Evolutionary conservation across 2,888 invertebrate species (phyloP), one percentile per base, ranked within the genome.

Genomic region (Erpobdella octoculata): DNA sequence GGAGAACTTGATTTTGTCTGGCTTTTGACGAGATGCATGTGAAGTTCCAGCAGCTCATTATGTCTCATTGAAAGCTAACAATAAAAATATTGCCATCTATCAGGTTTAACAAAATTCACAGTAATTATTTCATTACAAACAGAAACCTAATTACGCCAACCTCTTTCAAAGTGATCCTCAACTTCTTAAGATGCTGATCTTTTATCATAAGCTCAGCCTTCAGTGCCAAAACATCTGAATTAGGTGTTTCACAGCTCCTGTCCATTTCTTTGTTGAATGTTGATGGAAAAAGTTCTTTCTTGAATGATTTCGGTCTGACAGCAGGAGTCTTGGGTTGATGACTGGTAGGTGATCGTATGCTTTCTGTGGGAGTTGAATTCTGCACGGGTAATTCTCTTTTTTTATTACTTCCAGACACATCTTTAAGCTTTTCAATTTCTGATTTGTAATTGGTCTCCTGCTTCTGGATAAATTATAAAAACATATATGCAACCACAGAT

Each of bases 161-260:
- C 67, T 71, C 71, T 58, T 33, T 58, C 35, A 71, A 41, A 8
- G 66, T 58, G 25, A 31, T 58, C 25, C 71, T 48, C 25, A 66
- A 36, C 38, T 66, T 71, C 71, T 38, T 71, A 31, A 71, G 67
- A 33, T 71, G 71, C n/a, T 71, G 71, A 35, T 71, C 67, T n/a
- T 71, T 71, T 28, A 38, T 66, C 15, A 67, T 6, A 36, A 71
- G 18, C 36, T 71, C 71, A 4, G 58, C 46, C 41, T 67, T 71
- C 37, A 71, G 67, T 18, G 33, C 58, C 21, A 69, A 28, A 5
- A 69, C 69, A 18, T 65, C 65, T 31, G 53, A 35, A 6, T 15
- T 18, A 33, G 61, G 12, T 41, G 46, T 41, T 31, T 62, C 62
- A 18, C 25, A 31, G n/a, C 28, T 37, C n/a, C 25, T 25, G 0